Percentiles rank a stretch among this genome's conserved stretches.
These are phyloP conservation scores for Melanocharis versteri DNA, from an alignment of 2,113 vertebrate genomes.

Conservation along the genomic window DNA sequence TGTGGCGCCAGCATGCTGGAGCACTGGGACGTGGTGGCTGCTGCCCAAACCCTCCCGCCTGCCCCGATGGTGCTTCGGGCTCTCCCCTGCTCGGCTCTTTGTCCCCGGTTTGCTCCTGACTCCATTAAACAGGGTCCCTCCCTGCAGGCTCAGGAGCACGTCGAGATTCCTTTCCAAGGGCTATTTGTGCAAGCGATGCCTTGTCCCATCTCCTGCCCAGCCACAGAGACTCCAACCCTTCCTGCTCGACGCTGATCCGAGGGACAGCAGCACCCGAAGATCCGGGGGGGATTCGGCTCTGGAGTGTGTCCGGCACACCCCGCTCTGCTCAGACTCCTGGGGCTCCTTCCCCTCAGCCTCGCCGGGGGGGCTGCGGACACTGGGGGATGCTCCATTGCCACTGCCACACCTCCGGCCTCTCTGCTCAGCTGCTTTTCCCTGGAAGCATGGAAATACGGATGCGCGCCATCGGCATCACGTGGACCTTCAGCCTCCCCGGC, in stretches of 20 bases:
- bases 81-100: background rate
- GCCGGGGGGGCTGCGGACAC: rapidly evolving
- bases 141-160: rapidly evolving
- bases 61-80: background rate
- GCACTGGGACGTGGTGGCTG: background rate
- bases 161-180: background rate
- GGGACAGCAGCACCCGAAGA: background rate
- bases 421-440: background rate
- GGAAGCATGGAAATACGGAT: background rate
- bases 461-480: rapidly evolving
- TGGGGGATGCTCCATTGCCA: rapidly evolving
- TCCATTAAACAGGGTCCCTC: background rate
- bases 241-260: background rate
- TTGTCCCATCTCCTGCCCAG: constrained; percentile 18
- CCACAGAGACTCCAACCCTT: background rate
- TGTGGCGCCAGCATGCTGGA: background rate
- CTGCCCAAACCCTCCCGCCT: background rate
- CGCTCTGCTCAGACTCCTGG: rapidly evolving
- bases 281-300: background rate
- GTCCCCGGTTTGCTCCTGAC: background rate
- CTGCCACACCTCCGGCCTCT: background rate
- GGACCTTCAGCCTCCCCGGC: background rate
- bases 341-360: background rate
- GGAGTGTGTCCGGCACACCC: rapidly evolving
- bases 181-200: constrained; percentile 40